Percentiles rank a stretch among this genome's conserved stretches.
Evolutionary conservation across 1,140 invertebrate species (phyloP).

Genomic region (Limonius californicus): DNA sequence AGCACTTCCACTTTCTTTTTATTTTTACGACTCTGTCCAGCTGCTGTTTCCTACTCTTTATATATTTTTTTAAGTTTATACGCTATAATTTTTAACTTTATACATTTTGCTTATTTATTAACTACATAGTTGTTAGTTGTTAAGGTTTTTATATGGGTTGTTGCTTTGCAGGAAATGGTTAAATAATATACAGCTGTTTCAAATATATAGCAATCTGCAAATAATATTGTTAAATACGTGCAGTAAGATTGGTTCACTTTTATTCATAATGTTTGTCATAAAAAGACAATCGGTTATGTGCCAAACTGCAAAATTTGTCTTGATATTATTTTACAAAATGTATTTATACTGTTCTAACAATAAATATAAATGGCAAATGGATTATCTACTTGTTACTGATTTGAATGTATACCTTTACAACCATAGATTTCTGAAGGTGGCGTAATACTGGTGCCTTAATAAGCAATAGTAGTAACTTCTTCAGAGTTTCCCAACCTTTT

Average conservation of each 20-base stretch:
- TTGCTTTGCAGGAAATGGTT: background rate
- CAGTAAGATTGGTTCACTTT: no score
- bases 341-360: background rate
- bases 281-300: background rate
- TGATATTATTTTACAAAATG: background rate
- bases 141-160: conserved; percentile 11
- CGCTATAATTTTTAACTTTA: background rate
- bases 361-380: background rate
- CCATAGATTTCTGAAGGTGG: no score
- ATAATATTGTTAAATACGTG: no score
- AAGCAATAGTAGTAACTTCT: no score
- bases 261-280: background rate
- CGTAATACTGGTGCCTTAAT: no score
- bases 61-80: conserved; percentile 9
- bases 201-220: background rate
- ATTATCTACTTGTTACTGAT: background rate
- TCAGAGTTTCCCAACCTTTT: no score
- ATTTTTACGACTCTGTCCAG: background rate
- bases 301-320: background rate
- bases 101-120: conserved; percentile 5
- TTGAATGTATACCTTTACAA: no score
- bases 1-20: background rate
- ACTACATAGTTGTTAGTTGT: conserved; percentile 2
- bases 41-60: conserved; percentile 8
- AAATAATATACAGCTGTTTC: conserved; percentile 1